phyloP scores from a whole-genome alignment of 2,888 invertebrate genomes.

The Agrotis segetum region DNA sequence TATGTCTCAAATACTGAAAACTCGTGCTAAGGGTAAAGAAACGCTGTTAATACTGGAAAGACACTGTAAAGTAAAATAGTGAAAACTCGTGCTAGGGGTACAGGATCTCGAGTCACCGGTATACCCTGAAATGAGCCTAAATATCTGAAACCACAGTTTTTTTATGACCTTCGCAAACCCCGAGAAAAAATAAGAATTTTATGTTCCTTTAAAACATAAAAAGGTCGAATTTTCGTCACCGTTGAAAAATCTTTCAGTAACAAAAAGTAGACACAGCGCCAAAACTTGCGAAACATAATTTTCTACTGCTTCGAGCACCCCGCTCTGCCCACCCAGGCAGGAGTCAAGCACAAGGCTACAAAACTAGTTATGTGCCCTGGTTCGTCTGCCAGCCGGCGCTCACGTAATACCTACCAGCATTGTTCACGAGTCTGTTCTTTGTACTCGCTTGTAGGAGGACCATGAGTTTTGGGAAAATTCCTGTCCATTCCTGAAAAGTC shows the following conservation, averaged over 20 bases:
- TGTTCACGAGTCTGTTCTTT: slow-evolving; percentile 56
- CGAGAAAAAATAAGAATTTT: not conserved
- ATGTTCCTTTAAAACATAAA: not conserved
- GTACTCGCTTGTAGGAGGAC: slow-evolving; percentile 53
- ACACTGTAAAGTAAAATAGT: no score
- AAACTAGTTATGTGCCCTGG: slow-evolving; percentile 52
- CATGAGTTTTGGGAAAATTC: slow-evolving; percentile 31
- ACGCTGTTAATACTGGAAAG: no score
- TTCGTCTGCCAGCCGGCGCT: slow-evolving; percentile 55
- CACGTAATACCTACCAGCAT: slow-evolving; percentile 53
- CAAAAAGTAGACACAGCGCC: not conserved
- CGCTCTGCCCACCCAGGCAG: slow-evolving; percentile 52
- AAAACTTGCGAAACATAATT: not conserved
- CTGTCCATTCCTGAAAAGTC: not conserved
- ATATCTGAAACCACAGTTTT: no score
- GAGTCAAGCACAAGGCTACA: slow-evolving; percentile 33
- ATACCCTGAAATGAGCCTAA: no score
- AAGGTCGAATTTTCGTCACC: no score
- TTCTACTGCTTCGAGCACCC: not conserved
- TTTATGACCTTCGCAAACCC: no score
- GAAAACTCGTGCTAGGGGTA: not conserved
- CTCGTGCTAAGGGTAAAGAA: no score
- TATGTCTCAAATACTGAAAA: no score
- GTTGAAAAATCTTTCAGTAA: not conserved
- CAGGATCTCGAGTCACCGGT: no score